A percentile compares a stretch with the other conserved stretches of the same genome.
phyloP scores from a whole-genome alignment of 2,888 invertebrate species.

The Eristalis tenax region DNA sequence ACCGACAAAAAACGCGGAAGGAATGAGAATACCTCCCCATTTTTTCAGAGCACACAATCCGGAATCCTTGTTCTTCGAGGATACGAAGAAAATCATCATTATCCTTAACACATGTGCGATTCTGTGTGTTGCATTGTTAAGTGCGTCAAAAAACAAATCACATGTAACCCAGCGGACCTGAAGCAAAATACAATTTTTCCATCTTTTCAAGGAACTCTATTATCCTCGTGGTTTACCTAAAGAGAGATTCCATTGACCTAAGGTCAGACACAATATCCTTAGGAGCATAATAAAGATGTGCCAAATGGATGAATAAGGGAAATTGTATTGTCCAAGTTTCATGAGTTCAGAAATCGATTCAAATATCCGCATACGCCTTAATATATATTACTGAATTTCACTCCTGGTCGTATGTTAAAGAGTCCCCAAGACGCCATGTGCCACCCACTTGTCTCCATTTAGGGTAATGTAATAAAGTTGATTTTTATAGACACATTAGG shows the following conservation, averaged over 20 bases:
- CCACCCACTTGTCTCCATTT: constrained; percentile 46
- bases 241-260: constrained; percentile 57
- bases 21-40: neutral
- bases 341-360: constrained; percentile 61
- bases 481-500: constrained; percentile 70
- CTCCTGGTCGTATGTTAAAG: constrained; percentile 53
- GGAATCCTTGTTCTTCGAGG: constrained; percentile 12
- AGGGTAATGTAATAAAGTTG: constrained; percentile 68
- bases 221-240: constrained; percentile 63
- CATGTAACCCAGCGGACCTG: constrained; percentile 15
- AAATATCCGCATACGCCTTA: constrained; percentile 19
- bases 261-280: constrained; percentile 57
- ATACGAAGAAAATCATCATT: constrained; percentile 51
- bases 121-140: constrained; percentile 61
- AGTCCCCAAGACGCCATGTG: constrained; percentile 22
- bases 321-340: constrained; percentile 69
- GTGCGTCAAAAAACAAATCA: constrained; percentile 44
- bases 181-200: constrained; percentile 16
- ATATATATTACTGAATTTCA: neutral
- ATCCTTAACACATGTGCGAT: constrained; percentile 55
- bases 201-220: constrained; percentile 46
- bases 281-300: constrained; percentile 65
- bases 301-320: constrained; percentile 68
- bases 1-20: too few species aligned
- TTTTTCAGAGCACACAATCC: constrained; percentile 14